Evolutionary conservation across 2,888 invertebrate genomes (phyloP).

Genomic region (Dicranocentrus wangi): DNA sequence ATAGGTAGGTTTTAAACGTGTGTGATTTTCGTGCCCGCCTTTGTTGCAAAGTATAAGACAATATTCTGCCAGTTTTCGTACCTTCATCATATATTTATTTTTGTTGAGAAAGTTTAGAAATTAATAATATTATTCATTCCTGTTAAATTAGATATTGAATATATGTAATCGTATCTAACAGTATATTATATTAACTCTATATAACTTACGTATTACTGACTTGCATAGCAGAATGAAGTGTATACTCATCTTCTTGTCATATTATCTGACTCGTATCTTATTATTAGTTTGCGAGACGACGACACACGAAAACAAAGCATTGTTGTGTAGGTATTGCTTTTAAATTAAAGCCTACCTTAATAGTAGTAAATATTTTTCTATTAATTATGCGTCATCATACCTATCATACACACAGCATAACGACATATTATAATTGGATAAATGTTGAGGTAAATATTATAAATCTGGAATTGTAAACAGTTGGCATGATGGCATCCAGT

Average conservation of each 20-base stretch:
- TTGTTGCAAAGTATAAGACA: too few relatives aligned
- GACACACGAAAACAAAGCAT: not conserved
- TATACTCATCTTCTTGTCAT: not conserved
- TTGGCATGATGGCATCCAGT: constrained; percentile 32
- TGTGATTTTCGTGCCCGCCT: too few relatives aligned
- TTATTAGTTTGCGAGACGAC: constrained; percentile 6
- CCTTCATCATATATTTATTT: too few relatives aligned
- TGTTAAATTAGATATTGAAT: not conserved
- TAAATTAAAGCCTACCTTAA: not conserved
- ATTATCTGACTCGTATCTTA: not conserved
- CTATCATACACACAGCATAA: too few relatives aligned
- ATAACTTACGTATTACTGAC: constrained; percentile 1
- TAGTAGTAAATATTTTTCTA: too few relatives aligned
- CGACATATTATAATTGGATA: too few relatives aligned
- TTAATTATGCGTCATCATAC: too few relatives aligned
- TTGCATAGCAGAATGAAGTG: constrained; percentile 11
- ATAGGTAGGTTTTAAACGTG: too few relatives aligned
- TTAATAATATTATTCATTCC: constrained; percentile 1
- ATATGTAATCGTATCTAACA: not conserved
- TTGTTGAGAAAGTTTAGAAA: constrained; percentile 12
- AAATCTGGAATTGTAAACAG: too few relatives aligned
- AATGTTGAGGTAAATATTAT: too few relatives aligned
- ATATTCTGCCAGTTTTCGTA: too few relatives aligned
- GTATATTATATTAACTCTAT: not conserved
- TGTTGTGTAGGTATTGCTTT: too few relatives aligned